Conservation (phyloP, 2,797 vertebrate species). For the Lacerta viridis region DNA sequence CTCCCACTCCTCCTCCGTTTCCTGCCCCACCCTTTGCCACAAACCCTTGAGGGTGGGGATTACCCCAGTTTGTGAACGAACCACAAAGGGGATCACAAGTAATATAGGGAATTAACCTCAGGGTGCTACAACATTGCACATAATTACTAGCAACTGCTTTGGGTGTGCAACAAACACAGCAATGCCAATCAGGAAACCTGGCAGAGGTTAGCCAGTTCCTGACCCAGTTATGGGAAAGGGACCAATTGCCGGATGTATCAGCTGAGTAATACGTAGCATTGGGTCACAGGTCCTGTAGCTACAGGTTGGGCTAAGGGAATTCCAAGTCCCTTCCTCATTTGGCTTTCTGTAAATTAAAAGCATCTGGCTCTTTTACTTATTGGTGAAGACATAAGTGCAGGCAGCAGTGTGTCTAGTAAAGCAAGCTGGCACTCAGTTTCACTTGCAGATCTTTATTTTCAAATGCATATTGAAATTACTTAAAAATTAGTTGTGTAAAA, state of each 20-base stretch:
- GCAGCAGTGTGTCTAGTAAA: background rate
- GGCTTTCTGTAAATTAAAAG: background rate
- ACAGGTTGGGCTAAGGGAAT: background rate
- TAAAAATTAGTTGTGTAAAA: background rate
- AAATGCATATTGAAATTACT: background rate
- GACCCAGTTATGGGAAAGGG: slow-evolving; percentile 14
- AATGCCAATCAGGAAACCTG: background rate
- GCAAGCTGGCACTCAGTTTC: background rate
- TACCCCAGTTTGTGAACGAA: background rate
- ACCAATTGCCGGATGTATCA: background rate
- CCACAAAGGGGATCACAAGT: background rate
- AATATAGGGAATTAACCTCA: background rate
- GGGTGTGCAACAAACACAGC: background rate
- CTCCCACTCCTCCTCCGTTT: slow-evolving; percentile 11
- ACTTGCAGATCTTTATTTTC: no score
- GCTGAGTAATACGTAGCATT: background rate
- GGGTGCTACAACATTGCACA: background rate
- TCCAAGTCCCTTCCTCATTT: background rate
- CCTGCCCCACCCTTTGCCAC: background rate
- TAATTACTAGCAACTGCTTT: slow-evolving; percentile 22
- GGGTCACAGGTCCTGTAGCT: background rate
- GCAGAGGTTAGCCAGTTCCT: slow-evolving; percentile 8
- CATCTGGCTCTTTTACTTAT: background rate
- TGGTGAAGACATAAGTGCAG: background rate
- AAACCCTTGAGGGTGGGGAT: background rate